Percentiles rank a stretch among this genome's conserved stretches.
These are phyloP conservation scores for Tetragonula carbonaria DNA, from an alignment of 2,888 invertebrate genomes.

Conservation along the genomic window DNA sequence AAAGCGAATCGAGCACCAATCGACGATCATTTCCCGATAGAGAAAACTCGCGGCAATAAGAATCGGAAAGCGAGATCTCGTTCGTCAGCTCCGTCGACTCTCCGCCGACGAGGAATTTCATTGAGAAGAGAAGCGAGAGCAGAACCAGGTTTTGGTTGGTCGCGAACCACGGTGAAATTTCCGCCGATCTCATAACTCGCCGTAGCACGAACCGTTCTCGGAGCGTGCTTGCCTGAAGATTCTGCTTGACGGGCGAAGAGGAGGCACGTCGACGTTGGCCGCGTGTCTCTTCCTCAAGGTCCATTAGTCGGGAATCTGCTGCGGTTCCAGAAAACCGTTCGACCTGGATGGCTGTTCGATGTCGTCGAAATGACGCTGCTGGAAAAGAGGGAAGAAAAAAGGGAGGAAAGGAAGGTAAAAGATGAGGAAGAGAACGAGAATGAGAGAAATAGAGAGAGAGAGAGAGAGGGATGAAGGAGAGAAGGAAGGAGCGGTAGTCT, in stretches of 20 bases:
- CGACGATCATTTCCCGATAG: not conserved
- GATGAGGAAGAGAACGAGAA: not conserved
- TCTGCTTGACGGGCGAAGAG: slow-evolving; percentile 31
- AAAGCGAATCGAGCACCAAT: no score
- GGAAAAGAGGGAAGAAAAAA: slow-evolving; percentile 9
- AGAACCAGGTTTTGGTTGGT: not conserved
- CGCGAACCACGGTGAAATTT: slow-evolving; percentile 15
- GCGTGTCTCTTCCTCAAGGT: slow-evolving; percentile 62
- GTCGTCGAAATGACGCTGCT: slow-evolving; percentile 46
- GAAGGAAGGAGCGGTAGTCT: slow-evolving; percentile 52
- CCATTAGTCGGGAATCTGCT: slow-evolving; percentile 70
- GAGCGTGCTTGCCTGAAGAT: slow-evolving; percentile 8
- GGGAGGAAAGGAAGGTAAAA: slow-evolving; percentile 9
- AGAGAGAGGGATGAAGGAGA: slow-evolving; percentile 13
- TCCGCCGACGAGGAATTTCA: not conserved
- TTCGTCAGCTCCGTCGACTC: not conserved
- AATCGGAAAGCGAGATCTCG: not conserved
- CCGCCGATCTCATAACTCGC: slow-evolving; percentile 31
- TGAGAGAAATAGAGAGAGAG: not conserved
- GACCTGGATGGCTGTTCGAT: slow-evolving; percentile 61
- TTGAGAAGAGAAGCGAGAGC: not conserved
- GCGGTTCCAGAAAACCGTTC: slow-evolving; percentile 67
- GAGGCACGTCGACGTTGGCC: slow-evolving; percentile 49
- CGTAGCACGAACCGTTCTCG: not conserved
- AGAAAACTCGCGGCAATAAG: not conserved